Percentiles rank a stretch among this genome's conserved stretches.
These are phyloP conservation scores for Labrus mixtus DNA, from an alignment of 2,113 vertebrate genomes.

Conservation along the genomic window DNA sequence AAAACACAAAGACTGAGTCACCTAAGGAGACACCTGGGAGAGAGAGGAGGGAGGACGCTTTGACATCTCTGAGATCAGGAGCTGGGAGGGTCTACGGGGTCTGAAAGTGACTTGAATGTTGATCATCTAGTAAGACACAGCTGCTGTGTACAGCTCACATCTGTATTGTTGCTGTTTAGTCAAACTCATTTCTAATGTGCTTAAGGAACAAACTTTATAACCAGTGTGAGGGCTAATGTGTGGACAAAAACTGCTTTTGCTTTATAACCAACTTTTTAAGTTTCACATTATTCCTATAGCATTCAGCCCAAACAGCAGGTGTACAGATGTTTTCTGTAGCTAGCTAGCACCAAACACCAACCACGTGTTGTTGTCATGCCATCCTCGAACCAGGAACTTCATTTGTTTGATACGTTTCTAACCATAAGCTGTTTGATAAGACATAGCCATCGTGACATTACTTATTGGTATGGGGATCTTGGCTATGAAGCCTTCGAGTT, in stretches of 20 bases:
- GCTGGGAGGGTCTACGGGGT: background rate
- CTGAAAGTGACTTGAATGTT: slow-evolving; percentile 25
- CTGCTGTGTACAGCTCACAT: background rate
- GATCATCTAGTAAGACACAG: background rate
- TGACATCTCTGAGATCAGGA: slow-evolving; percentile 39
- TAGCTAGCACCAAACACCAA: background rate
- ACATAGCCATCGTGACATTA: too few relatives aligned
- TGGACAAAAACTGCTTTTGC: background rate
- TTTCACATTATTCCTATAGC: background rate
- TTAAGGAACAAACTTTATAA: background rate
- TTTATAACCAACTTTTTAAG: background rate
- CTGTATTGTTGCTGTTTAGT: background rate
- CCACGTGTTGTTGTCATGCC: background rate
- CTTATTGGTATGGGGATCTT: too few relatives aligned
- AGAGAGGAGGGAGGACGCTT: slow-evolving; percentile 13
- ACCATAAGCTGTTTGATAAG: too few relatives aligned
- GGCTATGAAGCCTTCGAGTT: too few relatives aligned
- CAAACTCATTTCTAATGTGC: background rate
- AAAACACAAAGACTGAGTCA: slow-evolving; percentile 61
- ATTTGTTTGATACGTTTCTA: too few relatives aligned
- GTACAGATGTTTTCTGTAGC: slow-evolving; percentile 16
- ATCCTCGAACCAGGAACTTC: too few relatives aligned
- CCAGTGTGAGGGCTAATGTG: background rate
- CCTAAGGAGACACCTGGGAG: slow-evolving; percentile 25
- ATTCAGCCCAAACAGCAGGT: slow-evolving; percentile 15